These are phyloP conservation scores for Leucoraja erinaceus DNA, from an alignment of 2,113 vertebrate species.

Conservation along the genomic window DNA sequence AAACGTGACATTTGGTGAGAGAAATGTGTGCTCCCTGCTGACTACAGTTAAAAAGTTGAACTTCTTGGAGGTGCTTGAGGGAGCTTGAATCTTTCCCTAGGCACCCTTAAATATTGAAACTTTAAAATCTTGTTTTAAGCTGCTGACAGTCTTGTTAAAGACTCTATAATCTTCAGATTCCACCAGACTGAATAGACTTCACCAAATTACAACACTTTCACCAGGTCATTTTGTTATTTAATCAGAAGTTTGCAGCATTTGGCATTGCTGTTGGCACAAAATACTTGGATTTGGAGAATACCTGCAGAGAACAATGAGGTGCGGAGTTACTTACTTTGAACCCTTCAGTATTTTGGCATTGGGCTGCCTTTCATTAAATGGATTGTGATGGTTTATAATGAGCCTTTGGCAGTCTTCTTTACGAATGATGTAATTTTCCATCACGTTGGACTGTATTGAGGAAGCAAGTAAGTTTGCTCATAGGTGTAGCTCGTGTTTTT, in stretches of 20 bases:
- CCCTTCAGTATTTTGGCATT: not conserved
- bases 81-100: not conserved
- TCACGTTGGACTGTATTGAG: not conserved
- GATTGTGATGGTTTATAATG: slow-evolving; percentile 1
- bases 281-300: not conserved
- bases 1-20: not conserved
- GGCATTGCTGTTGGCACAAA: not conserved
- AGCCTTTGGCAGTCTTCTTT: not conserved
- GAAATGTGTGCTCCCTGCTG: not conserved
- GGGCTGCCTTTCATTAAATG: not conserved
- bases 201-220: not conserved
- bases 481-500: not conserved
- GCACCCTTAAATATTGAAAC: not conserved
- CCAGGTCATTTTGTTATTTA: not conserved
- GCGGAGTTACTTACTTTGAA: slow-evolving; percentile 12
- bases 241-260: not conserved
- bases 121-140: not conserved
- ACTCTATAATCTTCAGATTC: not conserved
- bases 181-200: not conserved
- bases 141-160: not conserved
- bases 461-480: not conserved
- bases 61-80: not conserved
- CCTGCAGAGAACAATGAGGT: not conserved
- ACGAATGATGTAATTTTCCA: slow-evolving; percentile 9
- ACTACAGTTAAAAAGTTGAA: not conserved